Evolutionary conservation across 2,797 vertebrate species (phyloP), one percentile per base, ranked within the genome.

Genomic region (Kryptolebias ocellatus): DNA sequence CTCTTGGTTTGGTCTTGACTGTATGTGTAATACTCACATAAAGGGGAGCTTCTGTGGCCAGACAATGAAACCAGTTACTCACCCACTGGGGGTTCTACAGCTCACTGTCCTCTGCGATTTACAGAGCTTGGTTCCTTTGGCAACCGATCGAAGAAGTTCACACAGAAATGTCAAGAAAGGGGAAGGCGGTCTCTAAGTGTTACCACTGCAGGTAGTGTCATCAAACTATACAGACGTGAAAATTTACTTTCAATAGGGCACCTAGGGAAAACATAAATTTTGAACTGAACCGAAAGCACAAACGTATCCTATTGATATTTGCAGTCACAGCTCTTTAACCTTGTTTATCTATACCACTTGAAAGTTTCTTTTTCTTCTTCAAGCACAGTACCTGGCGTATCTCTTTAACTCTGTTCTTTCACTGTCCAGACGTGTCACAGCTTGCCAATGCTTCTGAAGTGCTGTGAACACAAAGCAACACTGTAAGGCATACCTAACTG

Each of bases 331-430:
- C n/a, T 60, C 34, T 42, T 51, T 31, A 65, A 60, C 45, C 5
- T 65, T 50, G 27, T 59, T 24, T 72, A 34, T 44, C 45, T 28
- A 31, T 28, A 55, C 7, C 42, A 55, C 31, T 16, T 60, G 18
- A 66, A 54, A 55, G 57, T 34, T 66, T 55, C 15, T 28, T 54
- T 66, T 52, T 39, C 53, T 47, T 51, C 44, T 46, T 24, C 50
- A n/a, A 60, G 42, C 44, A 27, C 31, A 17, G 28, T 52, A 39
- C 31, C 49, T 46, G 44, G 65, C 55, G 53, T 49, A 58, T 53
- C 20, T 6, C 3, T 42, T 49, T 0, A 17, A n/a, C 44, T 47
- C n/a, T 49, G 53, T 50, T 65, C 39, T 64, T 45, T 27, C 12
- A 47, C 42, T 55, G 14, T 28, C 44, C 53, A 10, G 46, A 28